Conservation (phyloP, 2,113 vertebrate genomes). For the Gallinago undulata region DNA sequence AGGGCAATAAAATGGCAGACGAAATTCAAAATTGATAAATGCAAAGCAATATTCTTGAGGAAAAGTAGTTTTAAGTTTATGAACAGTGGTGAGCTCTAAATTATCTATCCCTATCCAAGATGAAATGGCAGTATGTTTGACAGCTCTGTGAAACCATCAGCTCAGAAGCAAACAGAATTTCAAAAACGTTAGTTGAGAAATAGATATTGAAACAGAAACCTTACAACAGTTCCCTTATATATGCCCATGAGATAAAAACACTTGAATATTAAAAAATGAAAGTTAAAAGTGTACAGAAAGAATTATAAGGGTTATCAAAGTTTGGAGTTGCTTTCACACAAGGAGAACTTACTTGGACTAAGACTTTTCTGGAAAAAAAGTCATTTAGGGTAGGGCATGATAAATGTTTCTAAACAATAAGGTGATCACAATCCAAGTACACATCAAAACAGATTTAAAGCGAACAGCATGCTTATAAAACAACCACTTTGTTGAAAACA, state of each 20-base stretch:
- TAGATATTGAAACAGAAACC: not conserved
- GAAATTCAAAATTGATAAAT: conserved; percentile 28
- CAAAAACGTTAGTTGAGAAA: not conserved
- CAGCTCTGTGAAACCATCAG: not conserved
- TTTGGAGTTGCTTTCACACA: not conserved
- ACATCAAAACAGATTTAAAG: not conserved
- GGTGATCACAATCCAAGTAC: not conserved
- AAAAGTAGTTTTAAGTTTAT: not conserved
- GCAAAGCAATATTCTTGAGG: not conserved
- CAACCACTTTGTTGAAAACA: not conserved
- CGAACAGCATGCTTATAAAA: not conserved
- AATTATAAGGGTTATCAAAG: not conserved
- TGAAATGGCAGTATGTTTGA: not conserved
- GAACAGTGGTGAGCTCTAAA: not conserved
- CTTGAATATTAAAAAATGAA: not conserved
- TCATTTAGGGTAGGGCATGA: not conserved
- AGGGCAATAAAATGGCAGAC: not conserved
- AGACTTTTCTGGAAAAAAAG: not conserved
- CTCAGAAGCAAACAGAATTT: not conserved
- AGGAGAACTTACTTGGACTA: not conserved
- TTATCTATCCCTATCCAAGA: not conserved
- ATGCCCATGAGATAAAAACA: not conserved
- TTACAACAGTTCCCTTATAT: not conserved
- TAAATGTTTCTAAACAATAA: not conserved
- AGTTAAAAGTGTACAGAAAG: not conserved